phyloP scores from a whole-genome alignment of 2,888 invertebrate genomes.

The Meliscaeva auricollis region DNA sequence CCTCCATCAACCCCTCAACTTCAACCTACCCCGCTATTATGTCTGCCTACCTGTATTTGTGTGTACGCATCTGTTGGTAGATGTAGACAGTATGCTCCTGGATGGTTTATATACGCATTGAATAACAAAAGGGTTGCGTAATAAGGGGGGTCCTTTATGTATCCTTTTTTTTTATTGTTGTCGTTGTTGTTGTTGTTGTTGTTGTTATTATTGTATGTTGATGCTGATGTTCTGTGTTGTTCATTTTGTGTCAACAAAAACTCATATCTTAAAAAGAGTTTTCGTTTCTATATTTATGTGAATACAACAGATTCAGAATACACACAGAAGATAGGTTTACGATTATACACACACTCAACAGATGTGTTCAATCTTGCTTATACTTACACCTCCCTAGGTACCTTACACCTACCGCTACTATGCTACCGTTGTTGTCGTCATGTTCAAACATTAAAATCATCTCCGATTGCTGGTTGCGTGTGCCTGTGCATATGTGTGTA shows the following conservation, averaged over 20 bases:
- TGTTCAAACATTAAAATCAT: constrained; percentile 63
- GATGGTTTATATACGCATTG: constrained; percentile 34
- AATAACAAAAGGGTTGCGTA: constrained; percentile 43
- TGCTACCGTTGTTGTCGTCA: neutral
- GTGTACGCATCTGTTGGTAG: constrained; percentile 25
- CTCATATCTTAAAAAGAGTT: constrained; percentile 15
- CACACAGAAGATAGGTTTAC: neutral
- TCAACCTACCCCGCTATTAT: neutral
- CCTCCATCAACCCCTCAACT: neutral
- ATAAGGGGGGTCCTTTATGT: constrained; percentile 20
- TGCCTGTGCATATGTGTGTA: neutral
- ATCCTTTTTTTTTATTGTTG: constrained; percentile 18
- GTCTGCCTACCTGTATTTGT: constrained; percentile 29
- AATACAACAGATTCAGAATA: neutral
- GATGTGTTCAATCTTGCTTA: constrained; percentile 59
- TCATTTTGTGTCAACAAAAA: constrained; percentile 53
- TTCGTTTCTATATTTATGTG: neutral
- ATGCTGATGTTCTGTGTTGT: constrained; percentile 49
- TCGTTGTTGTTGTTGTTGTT: constrained; percentile 27
- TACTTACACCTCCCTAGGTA: too few relatives aligned
- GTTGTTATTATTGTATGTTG: neutral
- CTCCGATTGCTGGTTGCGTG: constrained; percentile 49
- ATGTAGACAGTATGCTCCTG: constrained; percentile 30
- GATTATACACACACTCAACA: constrained; percentile 52
- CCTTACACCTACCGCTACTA: too few relatives aligned